Base-by-base conservation (phyloP, 2,888 invertebrate species). In the Lacanobia oleracea region DNA sequence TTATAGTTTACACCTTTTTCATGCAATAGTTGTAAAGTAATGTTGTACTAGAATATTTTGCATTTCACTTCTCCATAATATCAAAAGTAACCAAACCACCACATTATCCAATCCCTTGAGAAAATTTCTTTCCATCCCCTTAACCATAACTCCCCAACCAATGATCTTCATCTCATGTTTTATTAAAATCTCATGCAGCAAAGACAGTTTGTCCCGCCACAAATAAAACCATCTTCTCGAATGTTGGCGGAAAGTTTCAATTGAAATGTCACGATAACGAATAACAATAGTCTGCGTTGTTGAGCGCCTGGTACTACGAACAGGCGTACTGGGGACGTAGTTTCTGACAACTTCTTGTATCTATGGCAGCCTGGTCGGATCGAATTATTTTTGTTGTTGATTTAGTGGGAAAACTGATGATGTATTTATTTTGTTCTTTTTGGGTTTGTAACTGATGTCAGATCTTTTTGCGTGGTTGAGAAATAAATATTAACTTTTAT, bases 201-300 rank as follows among this genome's bases (percentile, higher is more conserved):
- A 66, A 72, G 77, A 85, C 77, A 83, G 74, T 84, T 75, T 70
- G 50, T 67, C 10, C 57, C 64, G 53, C 67, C 69, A 50, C 67
- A 82, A 82, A 83, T 82, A 79, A 73, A 73, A 72, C 61, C 83
- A 54, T 67, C 83, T 70, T 74, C 83, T 66, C 83, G 56, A 79
- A 86, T 79, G 82, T 76, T 62, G 67, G 79, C 83, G 76, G 82
- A 86, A 88, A 90, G 84, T 90, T 90, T 88, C 87, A 88, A 90
- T 90, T 90, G 89, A 89, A 88, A 87, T 81, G 90, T 89, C 90
- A 88, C 83, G 87, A 88, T 89, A 88, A 89, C 84, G 85, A 86
- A 87, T 88, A 88, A 88, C 88, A 87, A 86, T 84, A 83, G 85
- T 82, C 82, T 73, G 72, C 59, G 54, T 67, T 72, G 79, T 69